These are phyloP conservation scores for Geotrypetes seraphini DNA, from an alignment of 2,797 vertebrate genomes.

Conservation along the genomic window DNA sequence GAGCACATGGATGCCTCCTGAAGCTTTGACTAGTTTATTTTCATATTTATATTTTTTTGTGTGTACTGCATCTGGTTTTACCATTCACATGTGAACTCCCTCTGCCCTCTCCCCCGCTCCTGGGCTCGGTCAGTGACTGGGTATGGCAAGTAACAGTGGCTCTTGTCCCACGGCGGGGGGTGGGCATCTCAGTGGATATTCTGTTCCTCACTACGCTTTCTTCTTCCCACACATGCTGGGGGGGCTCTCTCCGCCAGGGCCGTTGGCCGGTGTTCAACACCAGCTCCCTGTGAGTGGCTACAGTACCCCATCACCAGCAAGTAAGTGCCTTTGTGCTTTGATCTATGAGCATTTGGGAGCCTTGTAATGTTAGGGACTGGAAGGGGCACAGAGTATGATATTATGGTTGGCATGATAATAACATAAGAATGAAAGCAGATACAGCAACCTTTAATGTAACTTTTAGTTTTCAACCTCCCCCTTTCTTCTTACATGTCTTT, in stretches of 20 bases:
- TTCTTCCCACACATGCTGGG: conserved; percentile 92
- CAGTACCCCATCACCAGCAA: conserved; percentile 91
- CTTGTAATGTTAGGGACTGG: no score
- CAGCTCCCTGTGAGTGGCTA: conserved; percentile 86
- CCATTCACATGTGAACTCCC: neutral
- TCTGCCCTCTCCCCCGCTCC: neutral
- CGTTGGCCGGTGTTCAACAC: conserved; percentile 65
- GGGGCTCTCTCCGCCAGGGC: conserved; percentile 76
- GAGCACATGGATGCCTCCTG: no score
- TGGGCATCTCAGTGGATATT: conserved; percentile 81
- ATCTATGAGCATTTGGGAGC: no score
- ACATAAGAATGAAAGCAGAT: no score
- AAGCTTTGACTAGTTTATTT: no score
- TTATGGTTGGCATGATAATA: no score
- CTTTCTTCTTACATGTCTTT: neutral
- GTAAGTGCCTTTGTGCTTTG: conserved; percentile 76
- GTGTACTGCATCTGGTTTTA: no score
- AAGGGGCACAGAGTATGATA: neutral
- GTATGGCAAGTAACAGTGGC: conserved; percentile 92
- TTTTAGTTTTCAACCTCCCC: neutral
- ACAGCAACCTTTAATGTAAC: no score
- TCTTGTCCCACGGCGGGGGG: conserved; percentile 65
- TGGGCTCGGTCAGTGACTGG: conserved; percentile 18
- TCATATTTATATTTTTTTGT: no score
- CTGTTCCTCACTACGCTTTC: conserved; percentile 86